These are phyloP conservation scores for Panthera leo DNA, from an alignment of 2,113 vertebrate genomes.

Conservation along the genomic window DNA sequence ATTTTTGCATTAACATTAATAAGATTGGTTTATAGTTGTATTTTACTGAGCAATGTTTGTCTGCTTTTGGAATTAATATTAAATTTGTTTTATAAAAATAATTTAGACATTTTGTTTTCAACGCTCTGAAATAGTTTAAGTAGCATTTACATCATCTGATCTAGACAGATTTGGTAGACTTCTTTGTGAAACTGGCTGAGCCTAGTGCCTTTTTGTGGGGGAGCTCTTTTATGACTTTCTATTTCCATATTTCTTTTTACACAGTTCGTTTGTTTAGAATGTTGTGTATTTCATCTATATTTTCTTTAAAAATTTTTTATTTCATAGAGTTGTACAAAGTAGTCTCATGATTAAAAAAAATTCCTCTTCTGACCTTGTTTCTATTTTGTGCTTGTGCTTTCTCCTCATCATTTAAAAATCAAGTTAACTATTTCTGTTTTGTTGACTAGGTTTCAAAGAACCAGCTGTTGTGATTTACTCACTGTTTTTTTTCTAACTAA, in stretches of 20 bases:
- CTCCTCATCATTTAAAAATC: background rate
- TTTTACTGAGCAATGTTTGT: background rate
- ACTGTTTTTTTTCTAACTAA: background rate
- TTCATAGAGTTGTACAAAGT: background rate
- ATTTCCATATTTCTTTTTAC: background rate
- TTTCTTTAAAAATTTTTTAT: background rate
- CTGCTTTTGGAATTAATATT: conserved; percentile 27
- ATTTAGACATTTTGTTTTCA: background rate
- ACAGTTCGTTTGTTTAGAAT: background rate
- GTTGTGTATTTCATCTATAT: conserved; percentile 10
- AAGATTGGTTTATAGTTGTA: background rate
- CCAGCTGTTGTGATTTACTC: background rate
- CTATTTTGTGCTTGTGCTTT: background rate
- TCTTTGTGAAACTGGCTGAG: background rate
- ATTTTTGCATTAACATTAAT: background rate
- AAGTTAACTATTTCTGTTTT: background rate
- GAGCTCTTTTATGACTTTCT: background rate
- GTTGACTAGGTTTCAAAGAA: conserved; percentile 2
- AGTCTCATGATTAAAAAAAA: background rate
- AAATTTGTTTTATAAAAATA: conserved; percentile 16
- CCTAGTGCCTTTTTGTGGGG: background rate
- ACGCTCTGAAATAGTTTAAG: background rate
- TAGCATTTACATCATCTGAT: background rate
- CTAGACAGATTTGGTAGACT: background rate
- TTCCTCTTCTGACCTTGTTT: background rate